phyloP scores from a whole-genome alignment of 2,113 vertebrate species.

The Psilopsiagon aymara region DNA sequence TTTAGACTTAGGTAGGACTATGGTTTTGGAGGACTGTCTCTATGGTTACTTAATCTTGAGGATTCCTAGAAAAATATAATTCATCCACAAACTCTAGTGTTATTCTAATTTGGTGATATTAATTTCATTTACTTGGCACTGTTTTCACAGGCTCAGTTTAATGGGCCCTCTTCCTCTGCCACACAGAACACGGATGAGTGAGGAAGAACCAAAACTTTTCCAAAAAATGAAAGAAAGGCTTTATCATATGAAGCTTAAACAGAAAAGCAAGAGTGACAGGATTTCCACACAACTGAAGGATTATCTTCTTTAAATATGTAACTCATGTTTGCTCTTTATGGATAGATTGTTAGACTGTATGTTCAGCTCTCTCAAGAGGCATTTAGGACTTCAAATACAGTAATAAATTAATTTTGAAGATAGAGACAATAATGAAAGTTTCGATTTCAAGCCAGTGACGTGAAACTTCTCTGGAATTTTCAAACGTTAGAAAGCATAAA shows the following conservation, averaged over 20 bases:
- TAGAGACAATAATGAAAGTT: constrained; percentile 42
- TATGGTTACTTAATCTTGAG: not conserved
- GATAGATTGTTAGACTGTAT: constrained; percentile 52
- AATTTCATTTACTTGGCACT: not conserved
- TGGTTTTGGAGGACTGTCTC: not conserved
- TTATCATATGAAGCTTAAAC: constrained; percentile 48
- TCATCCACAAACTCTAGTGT: not conserved
- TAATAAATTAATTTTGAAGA: constrained; percentile 65
- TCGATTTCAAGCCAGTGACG: not conserved
- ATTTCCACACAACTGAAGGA: constrained; percentile 55
- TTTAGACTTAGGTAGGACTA: not conserved
- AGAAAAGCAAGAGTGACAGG: constrained; percentile 67
- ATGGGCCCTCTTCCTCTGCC: not conserved
- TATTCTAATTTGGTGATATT: not conserved
- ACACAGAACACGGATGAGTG: not conserved
- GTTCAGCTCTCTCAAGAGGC: constrained; percentile 39
- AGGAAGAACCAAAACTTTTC: constrained; percentile 15
- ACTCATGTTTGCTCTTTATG: constrained; percentile 63
- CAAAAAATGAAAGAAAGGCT: not conserved
- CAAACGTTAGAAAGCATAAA: not conserved
- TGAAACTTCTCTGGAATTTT: constrained; percentile 29
- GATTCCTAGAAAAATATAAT: not conserved
- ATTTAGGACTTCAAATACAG: constrained; percentile 56
- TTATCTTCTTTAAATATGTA: constrained; percentile 69
- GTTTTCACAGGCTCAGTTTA: not conserved